A percentile compares a stretch with the other conserved stretches of the same genome.
These are phyloP conservation scores for Melopsittacus undulatus DNA, from an alignment of 2,797 vertebrate genomes.

Conservation along the genomic window DNA sequence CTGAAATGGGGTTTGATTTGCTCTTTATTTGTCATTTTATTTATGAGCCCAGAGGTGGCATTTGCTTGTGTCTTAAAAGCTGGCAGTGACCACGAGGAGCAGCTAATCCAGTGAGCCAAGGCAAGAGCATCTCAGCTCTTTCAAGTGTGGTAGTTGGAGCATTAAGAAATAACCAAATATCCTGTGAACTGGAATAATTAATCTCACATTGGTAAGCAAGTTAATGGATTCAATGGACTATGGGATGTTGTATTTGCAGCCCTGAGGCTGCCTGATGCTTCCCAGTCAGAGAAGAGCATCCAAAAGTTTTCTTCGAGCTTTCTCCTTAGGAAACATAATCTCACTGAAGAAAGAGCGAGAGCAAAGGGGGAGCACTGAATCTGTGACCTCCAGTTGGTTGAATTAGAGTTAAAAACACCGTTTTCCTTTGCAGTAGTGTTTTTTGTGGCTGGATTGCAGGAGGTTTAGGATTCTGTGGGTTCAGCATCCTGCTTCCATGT, in stretches of 20 bases:
- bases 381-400: neutral
- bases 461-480: neutral
- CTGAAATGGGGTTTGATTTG: neutral
- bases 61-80: neutral
- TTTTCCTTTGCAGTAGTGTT: neutral
- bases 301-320: neutral
- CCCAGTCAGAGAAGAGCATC: neutral
- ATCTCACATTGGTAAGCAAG: conserved; percentile 37
- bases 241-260: conserved; percentile 3
- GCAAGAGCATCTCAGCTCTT: neutral
- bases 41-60: neutral
- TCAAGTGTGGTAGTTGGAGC: neutral
- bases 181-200: conserved; percentile 27
- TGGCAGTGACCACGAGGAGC: neutral
- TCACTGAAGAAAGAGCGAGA: neutral
- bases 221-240: conserved; percentile 18
- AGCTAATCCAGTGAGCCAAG: neutral
- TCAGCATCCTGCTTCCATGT: neutral
- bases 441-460: neutral
- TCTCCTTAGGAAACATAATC: neutral
- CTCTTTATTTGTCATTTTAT: neutral
- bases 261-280: neutral
- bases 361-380: neutral
- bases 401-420: neutral
- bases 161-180: conserved; percentile 11